Evolutionary conservation across 1,140 invertebrate species (phyloP).

Genomic region (Brachionus asplanchnoidis): DNA sequence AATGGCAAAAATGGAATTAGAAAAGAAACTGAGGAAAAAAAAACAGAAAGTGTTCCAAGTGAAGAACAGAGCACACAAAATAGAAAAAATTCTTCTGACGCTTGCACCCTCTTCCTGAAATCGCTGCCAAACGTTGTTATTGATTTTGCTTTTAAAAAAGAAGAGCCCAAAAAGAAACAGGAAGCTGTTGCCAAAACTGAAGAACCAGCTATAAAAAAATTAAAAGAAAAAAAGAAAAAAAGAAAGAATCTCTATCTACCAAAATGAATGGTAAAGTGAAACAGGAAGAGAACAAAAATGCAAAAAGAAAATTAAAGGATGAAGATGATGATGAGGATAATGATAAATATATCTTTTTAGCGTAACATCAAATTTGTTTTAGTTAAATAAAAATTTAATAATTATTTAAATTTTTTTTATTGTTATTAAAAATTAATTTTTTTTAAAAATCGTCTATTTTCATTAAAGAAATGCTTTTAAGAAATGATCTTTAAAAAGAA

Average conservation of each 20-base stretch:
- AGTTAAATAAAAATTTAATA: not conserved
- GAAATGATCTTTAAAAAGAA: no score
- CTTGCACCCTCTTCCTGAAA: slow-evolving; percentile 70
- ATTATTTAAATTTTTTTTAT: no score
- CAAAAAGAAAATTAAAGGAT: slow-evolving; percentile 31
- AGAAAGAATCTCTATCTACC: not conserved
- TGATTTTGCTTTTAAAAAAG: slow-evolving; percentile 22
- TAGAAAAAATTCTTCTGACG: slow-evolving; percentile 1
- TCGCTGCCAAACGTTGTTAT: slow-evolving; percentile 71
- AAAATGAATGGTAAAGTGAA: slow-evolving; percentile 6
- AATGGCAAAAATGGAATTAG: slow-evolving; percentile 13
- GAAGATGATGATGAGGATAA: not conserved
- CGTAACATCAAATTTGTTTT: not conserved
- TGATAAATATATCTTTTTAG: not conserved
- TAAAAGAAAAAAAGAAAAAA: slow-evolving; percentile 5
- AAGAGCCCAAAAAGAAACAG: not conserved
- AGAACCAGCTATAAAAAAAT: slow-evolving; percentile 29
- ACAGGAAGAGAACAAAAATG: slow-evolving; percentile 7
- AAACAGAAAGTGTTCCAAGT: slow-evolving; percentile 40
- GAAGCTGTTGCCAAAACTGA: not conserved
- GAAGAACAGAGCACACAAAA: slow-evolving; percentile 41
- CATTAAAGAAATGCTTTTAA: no score
- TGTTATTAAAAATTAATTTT: no score
- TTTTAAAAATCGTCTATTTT: no score
- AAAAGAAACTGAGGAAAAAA: not conserved